Evolutionary conservation across 2,797 vertebrate genomes (phyloP).

Genomic region (Rhabdophis nuchalis): DNA sequence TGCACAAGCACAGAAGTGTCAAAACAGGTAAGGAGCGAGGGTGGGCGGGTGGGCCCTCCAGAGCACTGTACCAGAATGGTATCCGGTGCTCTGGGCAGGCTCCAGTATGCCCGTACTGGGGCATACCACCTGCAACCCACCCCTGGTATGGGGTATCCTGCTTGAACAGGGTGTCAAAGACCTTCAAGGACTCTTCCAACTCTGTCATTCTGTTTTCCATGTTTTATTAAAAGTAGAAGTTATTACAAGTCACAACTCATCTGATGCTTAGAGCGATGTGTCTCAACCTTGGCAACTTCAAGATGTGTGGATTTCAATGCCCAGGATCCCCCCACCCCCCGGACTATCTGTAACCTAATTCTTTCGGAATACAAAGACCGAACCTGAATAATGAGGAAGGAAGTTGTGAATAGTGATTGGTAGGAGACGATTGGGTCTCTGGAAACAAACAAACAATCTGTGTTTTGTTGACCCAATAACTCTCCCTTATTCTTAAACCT

Average conservation of each 20-base stretch:
- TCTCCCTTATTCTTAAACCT: background rate
- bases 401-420: background rate
- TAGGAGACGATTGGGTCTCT: background rate
- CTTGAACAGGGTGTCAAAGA: background rate
- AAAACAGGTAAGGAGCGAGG: too few species aligned
- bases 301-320: background rate
- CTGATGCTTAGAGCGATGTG: background rate
- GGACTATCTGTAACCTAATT: background rate
- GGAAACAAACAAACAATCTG: background rate
- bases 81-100: too few species aligned
- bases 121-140: too few species aligned
- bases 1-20: too few species aligned
- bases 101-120: too few species aligned
- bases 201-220: background rate
- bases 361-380: background rate
- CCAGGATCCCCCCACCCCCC: background rate
- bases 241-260: background rate
- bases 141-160: background rate
- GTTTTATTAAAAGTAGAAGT: background rate
- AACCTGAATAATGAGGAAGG: background rate
- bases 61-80: too few species aligned
- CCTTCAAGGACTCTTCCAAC: background rate
- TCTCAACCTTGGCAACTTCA: background rate
- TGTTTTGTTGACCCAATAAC: background rate
- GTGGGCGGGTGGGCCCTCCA: too few species aligned